These are phyloP conservation scores for Ditylenchus dipsaci DNA, from an alignment of 1,140 invertebrate species.

Conservation along the genomic window DNA sequence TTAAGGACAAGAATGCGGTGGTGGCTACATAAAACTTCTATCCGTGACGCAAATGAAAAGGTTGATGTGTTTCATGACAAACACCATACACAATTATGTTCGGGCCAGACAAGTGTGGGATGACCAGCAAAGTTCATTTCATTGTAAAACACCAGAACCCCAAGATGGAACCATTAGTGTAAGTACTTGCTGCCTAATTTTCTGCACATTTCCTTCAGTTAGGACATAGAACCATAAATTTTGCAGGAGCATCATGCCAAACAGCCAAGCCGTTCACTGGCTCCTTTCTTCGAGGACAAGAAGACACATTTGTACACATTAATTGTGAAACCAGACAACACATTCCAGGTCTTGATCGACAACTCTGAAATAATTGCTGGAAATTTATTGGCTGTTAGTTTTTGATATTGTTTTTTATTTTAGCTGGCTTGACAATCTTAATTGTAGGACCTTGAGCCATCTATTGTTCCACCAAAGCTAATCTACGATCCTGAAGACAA, in stretches of 20 bases:
- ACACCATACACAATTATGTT: conserved; percentile 84
- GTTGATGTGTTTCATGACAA: conserved; percentile 81
- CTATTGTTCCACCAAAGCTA: conserved; percentile 88
- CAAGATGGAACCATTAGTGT: conserved; percentile 72
- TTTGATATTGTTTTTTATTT: not conserved
- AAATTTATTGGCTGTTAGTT: conserved; percentile 38
- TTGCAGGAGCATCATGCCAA: conserved; percentile 66
- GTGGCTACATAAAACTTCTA: conserved; percentile 90
- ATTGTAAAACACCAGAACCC: conserved; percentile 95
- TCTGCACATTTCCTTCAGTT: not conserved
- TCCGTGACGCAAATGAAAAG: conserved; percentile 53
- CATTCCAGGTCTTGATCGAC: conserved; percentile 67
- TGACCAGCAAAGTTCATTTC: conserved; percentile 88
- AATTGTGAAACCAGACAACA: conserved; percentile 81
- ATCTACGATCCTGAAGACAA: conserved; percentile 88
- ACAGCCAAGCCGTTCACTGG: conserved; percentile 67
- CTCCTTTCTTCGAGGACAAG: conserved; percentile 87
- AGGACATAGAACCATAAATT: not conserved
- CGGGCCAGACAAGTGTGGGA: conserved; percentile 97
- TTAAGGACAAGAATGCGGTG: conserved; percentile 95
- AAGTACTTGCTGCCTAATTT: conserved; percentile 22
- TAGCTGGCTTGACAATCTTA: not conserved
- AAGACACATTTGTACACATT: conserved; percentile 89
- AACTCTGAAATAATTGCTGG: conserved; percentile 63
- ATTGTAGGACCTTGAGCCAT: conserved; percentile 64